A percentile compares a stretch with the other conserved stretches of the same genome.
Evolutionary conservation across 2,888 invertebrate species (phyloP).

Genomic region (Epistrophe grossulariae): DNA sequence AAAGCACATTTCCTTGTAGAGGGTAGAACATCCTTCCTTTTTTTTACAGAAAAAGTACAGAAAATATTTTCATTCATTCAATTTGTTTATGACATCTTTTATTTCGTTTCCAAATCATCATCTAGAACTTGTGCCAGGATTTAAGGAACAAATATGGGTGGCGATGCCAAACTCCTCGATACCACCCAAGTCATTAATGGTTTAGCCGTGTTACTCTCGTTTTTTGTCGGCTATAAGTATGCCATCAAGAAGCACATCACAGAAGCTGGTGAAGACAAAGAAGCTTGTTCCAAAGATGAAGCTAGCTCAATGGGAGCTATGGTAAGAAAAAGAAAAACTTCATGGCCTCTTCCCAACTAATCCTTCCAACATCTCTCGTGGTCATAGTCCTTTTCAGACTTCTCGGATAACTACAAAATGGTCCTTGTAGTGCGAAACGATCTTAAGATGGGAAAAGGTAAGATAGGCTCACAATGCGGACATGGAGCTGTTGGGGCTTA

Average conservation of each 20-base stretch:
- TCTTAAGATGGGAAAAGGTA: slow-evolving; percentile 97
- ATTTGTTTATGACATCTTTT: neutral
- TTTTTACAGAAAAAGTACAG: neutral
- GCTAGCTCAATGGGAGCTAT: slow-evolving; percentile 49
- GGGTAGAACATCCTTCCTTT: neutral
- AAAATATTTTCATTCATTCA: neutral
- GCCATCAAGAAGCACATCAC: slow-evolving; percentile 80
- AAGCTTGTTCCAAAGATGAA: slow-evolving; percentile 33
- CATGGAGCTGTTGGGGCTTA: slow-evolving; percentile 96
- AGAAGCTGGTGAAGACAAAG: slow-evolving; percentile 76
- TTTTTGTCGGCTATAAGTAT: slow-evolving; percentile 83
- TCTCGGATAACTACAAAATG: slow-evolving; percentile 89
- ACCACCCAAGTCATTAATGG: slow-evolving; percentile 83
- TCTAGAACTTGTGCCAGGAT: neutral
- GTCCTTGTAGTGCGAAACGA: slow-evolving; percentile 95
- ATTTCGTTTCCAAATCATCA: neutral
- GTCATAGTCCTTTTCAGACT: slow-evolving; percentile 78
- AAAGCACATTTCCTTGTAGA: neutral
- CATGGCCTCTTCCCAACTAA: neutral
- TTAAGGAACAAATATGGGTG: slow-evolving; percentile 58
- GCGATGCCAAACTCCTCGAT: slow-evolving; percentile 80
- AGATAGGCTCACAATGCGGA: slow-evolving; percentile 96
- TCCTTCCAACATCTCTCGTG: neutral
- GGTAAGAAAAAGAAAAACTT: neutral
- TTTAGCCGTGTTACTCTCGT: slow-evolving; percentile 83